Evolutionary conservation across 1,140 invertebrate genomes (phyloP).

Genomic region (Drosophila simulans): DNA sequence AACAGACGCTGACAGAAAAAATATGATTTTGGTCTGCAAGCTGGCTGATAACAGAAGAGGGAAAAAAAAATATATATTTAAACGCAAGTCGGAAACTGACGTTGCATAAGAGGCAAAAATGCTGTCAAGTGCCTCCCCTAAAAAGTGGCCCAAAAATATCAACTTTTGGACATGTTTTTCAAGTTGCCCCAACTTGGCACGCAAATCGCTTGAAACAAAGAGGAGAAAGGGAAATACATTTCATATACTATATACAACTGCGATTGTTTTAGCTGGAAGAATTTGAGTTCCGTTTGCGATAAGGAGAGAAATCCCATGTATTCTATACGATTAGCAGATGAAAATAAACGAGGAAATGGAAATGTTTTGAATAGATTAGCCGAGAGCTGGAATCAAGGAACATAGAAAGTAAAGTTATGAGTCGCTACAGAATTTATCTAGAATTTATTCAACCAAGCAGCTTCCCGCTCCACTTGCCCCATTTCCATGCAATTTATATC

Average conservation of each 20-base stretch:
- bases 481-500: constrained; percentile 29
- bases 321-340: not conserved
- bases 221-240: not conserved
- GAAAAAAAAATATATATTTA: constrained; percentile 16
- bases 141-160: constrained; percentile 36
- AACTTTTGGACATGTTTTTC: constrained; percentile 51
- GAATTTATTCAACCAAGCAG: not conserved
- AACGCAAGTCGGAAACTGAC: constrained; percentile 30
- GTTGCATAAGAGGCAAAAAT: constrained; percentile 39
- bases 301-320: constrained; percentile 22
- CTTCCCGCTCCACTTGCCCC: constrained; percentile 11
- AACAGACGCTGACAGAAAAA: constrained; percentile 28
- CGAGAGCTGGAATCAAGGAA: not conserved
- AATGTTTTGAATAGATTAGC: constrained; percentile 20
- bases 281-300: constrained; percentile 9
- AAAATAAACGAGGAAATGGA: constrained; percentile 30
- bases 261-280: constrained; percentile 2
- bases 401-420: not conserved
- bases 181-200: constrained; percentile 35
- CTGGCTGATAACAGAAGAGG: constrained; percentile 31
- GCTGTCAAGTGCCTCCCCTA: constrained; percentile 39
- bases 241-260: not conserved
- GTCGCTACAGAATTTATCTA: not conserved
- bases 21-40: constrained; percentile 15
- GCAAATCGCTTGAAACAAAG: constrained; percentile 28